A percentile compares a stretch with the other conserved stretches of the same genome.
phyloP scores from a whole-genome alignment of 2,888 invertebrate species.

The Diarsia brunnea region DNA sequence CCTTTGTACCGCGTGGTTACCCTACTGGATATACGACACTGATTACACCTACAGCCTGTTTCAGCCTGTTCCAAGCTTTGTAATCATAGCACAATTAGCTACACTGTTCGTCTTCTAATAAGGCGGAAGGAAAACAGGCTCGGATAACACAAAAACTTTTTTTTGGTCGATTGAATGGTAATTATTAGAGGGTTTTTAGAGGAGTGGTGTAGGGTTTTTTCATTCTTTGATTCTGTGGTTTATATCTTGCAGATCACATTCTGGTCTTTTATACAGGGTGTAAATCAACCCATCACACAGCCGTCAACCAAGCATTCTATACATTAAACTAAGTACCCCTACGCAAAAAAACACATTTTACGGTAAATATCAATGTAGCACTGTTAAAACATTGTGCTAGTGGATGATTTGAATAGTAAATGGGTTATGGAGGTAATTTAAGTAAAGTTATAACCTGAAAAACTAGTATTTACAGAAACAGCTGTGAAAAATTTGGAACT shows the following conservation, averaged over 20 bases:
- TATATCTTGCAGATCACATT: background rate
- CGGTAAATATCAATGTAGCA: no score
- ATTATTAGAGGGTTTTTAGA: slow-evolving; percentile 21
- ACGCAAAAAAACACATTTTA: no score
- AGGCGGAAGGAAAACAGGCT: slow-evolving; percentile 54
- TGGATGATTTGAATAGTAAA: no score
- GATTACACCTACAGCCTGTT: slow-evolving; percentile 67
- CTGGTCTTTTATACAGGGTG: no score
- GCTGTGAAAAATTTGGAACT: no score
- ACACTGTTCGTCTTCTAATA: slow-evolving; percentile 49
- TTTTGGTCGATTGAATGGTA: slow-evolving; percentile 36
- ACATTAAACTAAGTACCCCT: no score
- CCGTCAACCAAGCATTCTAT: no score
- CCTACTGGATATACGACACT: slow-evolving; percentile 68
- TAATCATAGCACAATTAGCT: slow-evolving; percentile 69
- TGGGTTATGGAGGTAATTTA: no score
- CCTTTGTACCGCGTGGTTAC: slow-evolving; percentile 41
- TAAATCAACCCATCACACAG: no score
- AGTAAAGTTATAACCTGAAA: no score
- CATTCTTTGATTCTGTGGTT: slow-evolving; percentile 9
- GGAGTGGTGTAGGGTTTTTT: background rate
- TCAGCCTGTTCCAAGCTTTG: slow-evolving; percentile 55
- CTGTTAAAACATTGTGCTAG: no score
- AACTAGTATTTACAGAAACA: no score
- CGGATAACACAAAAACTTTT: slow-evolving; percentile 36